Evolutionary conservation across 2,113 vertebrate species (phyloP).

Genomic region (Esox niger): DNA sequence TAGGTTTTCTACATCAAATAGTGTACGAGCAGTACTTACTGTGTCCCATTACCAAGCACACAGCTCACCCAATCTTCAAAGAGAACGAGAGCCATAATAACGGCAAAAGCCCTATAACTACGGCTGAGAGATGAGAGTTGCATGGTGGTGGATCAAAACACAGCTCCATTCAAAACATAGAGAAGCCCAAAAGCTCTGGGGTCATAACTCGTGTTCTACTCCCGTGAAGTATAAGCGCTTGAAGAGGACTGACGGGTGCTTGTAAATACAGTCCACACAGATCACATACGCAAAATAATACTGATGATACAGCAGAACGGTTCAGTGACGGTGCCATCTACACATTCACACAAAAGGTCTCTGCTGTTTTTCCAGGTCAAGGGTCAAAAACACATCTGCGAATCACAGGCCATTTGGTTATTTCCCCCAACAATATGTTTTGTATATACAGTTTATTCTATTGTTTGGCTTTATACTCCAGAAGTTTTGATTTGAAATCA

Average conservation of each 20-base stretch:
- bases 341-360: too few relatives aligned
- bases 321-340: neutral
- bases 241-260: neutral
- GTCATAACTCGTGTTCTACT: neutral
- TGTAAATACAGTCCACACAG: neutral
- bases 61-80: slow-evolving; percentile 6
- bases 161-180: neutral
- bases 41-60: slow-evolving; percentile 24
- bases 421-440: too few relatives aligned
- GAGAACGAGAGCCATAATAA: slow-evolving; percentile 18
- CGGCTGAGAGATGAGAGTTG: slow-evolving; percentile 3
- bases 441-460: too few relatives aligned
- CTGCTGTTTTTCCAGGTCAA: too few relatives aligned
- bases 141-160: neutral
- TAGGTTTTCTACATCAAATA: slow-evolving; percentile 2
- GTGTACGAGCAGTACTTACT: neutral
- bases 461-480: too few relatives aligned
- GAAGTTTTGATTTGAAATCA: too few relatives aligned
- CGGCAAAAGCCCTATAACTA: slow-evolving; percentile 8
- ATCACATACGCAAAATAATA: neutral
- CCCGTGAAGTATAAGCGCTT: neutral
- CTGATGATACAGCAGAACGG: neutral
- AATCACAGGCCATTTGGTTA: too few relatives aligned
- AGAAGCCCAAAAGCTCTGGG: neutral
- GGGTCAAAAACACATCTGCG: too few relatives aligned